phyloP scores from a whole-genome alignment of 2,797 vertebrate species.

The Kryptolebias ocellatus region DNA sequence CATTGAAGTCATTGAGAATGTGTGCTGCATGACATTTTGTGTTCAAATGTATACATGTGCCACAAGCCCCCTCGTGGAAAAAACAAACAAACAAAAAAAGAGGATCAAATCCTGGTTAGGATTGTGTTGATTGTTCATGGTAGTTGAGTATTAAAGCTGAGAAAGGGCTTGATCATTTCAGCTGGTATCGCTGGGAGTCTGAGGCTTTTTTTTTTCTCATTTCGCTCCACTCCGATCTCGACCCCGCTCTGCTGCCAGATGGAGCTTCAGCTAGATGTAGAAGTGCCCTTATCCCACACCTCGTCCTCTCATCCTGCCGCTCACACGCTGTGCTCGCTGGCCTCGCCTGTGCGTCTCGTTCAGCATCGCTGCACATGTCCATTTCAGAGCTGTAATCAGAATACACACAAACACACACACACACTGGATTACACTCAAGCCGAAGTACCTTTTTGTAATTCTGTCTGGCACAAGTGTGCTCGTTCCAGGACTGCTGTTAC shows the following conservation, averaged over 20 bases:
- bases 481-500: constrained; percentile 71
- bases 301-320: constrained; percentile 52
- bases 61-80: constrained; percentile 47
- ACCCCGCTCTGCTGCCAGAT: constrained; percentile 51
- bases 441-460: constrained; percentile 73
- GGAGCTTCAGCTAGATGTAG: constrained; percentile 77
- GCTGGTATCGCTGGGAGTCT: constrained; percentile 42
- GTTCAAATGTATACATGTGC: constrained; percentile 42
- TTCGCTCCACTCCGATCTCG: constrained; percentile 27
- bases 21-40: constrained; percentile 36
- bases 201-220: constrained; percentile 15
- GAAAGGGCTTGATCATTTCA: constrained; percentile 52
- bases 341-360: constrained; percentile 28
- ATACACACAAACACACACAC: constrained; percentile 51
- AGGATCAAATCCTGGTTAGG: constrained; percentile 40
- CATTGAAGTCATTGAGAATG: constrained; percentile 11
- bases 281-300: constrained; percentile 84
- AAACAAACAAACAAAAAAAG: constrained; percentile 14
- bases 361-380: constrained; percentile 35
- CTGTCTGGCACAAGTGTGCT: constrained; percentile 57
- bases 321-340: constrained; percentile 27
- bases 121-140: constrained; percentile 45
- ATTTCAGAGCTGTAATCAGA: constrained; percentile 50
- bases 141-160: constrained; percentile 52
- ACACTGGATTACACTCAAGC: constrained; percentile 76